These are phyloP conservation scores for Caerostris darwini DNA, from an alignment of 1,140 invertebrate species.

Conservation along the genomic window DNA sequence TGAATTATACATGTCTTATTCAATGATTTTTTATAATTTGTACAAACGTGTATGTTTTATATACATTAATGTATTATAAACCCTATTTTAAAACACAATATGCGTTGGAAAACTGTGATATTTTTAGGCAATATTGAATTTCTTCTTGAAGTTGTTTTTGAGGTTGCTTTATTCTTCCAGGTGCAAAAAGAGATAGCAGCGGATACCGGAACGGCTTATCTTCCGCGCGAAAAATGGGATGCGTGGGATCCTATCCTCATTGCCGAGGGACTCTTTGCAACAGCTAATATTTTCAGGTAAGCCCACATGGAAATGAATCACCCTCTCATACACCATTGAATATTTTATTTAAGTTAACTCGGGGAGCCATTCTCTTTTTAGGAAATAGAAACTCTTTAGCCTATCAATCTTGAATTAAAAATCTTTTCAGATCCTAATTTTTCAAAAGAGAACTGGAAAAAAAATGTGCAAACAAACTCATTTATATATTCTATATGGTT, in stretches of 20 bases:
- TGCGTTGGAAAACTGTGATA: not conserved
- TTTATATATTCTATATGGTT: too few relatives aligned
- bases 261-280: conserved; percentile 86
- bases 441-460: too few relatives aligned
- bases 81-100: not conserved
- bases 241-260: conserved; percentile 87
- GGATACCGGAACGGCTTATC: conserved; percentile 80
- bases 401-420: too few relatives aligned
- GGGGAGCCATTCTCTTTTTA: not conserved
- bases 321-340: not conserved
- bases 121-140: conserved; percentile 6
- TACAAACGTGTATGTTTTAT: not conserved
- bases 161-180: conserved; percentile 78
- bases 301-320: not conserved
- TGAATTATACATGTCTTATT: too few relatives aligned
- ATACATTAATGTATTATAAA: not conserved
- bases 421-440: too few relatives aligned
- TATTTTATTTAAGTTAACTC: not conserved
- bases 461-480: too few relatives aligned
- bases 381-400: not conserved
- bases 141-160: conserved; percentile 45
- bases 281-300: conserved; percentile 86
- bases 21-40: not conserved
- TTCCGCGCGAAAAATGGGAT: conserved; percentile 84
- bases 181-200: conserved; percentile 82